These are phyloP conservation scores for Mionectes macconnelli DNA, from an alignment of 2,113 vertebrate genomes.

Conservation along the genomic window DNA sequence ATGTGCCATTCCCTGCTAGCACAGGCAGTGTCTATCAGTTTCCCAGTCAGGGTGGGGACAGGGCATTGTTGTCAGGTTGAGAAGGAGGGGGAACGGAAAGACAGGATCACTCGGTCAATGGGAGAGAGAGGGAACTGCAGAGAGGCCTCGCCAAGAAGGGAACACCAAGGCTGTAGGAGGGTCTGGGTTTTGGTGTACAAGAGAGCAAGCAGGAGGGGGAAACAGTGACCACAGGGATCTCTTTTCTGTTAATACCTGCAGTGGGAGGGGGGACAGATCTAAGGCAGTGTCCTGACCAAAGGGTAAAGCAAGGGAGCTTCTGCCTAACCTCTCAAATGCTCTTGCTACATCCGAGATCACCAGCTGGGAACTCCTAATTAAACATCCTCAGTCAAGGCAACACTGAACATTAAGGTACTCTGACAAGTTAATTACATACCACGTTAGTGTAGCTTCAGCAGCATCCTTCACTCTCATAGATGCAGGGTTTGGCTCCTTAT, in stretches of 20 bases:
- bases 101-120: not conserved
- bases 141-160: not conserved
- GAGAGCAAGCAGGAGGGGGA: not conserved
- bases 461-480: constrained; percentile 97
- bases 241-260: not conserved
- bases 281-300: not conserved
- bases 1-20: not conserved
- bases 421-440: constrained; percentile 74
- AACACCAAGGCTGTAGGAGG: not conserved
- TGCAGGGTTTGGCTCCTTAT: constrained; percentile 93
- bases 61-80: not conserved
- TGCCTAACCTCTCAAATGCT: not conserved
- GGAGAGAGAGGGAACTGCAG: not conserved
- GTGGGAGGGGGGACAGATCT: not conserved
- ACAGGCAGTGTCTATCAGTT: not conserved
- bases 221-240: not conserved
- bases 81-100: not conserved
- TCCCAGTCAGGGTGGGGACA: not conserved
- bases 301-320: not conserved
- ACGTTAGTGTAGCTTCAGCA: constrained; percentile 92
- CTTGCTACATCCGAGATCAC: not conserved
- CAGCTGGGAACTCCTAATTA: not conserved
- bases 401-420: not conserved
- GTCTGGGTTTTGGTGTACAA: not conserved
- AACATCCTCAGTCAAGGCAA: not conserved